Conservation (phyloP, 2,888 invertebrate genomes). For the Drosophila helvetica region DNA sequence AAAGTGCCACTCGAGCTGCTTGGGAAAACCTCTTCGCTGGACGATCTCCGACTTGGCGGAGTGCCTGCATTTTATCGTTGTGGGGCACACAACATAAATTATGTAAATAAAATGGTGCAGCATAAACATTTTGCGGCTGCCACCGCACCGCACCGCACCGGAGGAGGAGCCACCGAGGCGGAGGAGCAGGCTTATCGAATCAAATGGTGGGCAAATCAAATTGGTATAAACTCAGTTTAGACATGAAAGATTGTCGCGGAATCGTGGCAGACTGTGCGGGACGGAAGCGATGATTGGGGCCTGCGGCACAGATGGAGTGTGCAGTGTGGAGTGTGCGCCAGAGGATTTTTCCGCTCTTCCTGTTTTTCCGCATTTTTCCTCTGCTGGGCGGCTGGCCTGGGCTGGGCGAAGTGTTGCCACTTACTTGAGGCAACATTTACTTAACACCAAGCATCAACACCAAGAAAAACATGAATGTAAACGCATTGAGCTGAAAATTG, state of each 20-base stretch:
- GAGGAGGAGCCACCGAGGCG: constrained; percentile 27
- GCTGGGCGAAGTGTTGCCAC: constrained; percentile 65
- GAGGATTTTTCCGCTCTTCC: constrained; percentile 16
- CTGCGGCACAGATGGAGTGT: constrained; percentile 10
- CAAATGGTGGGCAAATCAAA: constrained; percentile 75
- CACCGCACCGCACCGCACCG: constrained; percentile 13
- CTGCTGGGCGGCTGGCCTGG: constrained; percentile 25
- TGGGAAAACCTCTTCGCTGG: constrained; percentile 1
- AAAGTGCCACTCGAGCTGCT: not conserved
- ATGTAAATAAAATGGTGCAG: constrained; percentile 78
- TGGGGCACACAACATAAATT: constrained; percentile 71
- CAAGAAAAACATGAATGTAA: constrained; percentile 54
- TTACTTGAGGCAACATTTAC: constrained; percentile 79
- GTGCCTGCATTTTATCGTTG: constrained; percentile 38
- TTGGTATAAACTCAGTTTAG: constrained; percentile 74
- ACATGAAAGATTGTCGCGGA: constrained; percentile 76
- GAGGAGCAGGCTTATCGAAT: constrained; percentile 75
- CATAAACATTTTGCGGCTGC: constrained; percentile 67
- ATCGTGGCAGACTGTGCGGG: constrained; percentile 48
- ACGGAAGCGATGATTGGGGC: constrained; percentile 41
- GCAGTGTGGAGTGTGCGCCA: not conserved
- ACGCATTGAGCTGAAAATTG: constrained; percentile 67
- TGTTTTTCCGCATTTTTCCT: constrained; percentile 27
- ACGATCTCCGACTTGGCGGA: constrained; percentile 2
- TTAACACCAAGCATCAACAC: constrained; percentile 63